These are phyloP conservation scores for Lordiphosa mommai DNA, from an alignment of 1,140 invertebrate genomes.

Conservation along the genomic window DNA sequence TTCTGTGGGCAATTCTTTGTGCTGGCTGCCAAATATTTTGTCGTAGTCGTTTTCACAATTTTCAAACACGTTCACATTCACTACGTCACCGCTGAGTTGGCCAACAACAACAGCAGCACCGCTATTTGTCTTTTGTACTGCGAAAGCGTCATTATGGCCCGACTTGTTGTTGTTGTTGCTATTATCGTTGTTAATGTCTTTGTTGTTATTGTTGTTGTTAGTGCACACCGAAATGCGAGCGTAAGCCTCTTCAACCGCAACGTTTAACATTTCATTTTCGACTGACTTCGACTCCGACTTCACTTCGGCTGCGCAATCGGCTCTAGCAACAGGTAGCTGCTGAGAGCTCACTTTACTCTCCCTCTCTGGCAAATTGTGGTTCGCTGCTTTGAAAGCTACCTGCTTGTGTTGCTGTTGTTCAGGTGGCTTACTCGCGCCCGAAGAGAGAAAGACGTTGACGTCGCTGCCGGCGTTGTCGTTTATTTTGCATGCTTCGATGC, in stretches of 20 bases:
- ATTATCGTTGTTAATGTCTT: conserved; percentile 28
- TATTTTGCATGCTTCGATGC: conserved; percentile 78
- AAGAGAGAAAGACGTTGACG: conserved; percentile 41
- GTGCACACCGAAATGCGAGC: conserved; percentile 47
- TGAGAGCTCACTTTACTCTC: conserved; percentile 1
- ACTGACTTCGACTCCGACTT: conserved; percentile 58
- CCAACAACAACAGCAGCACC: conserved; percentile 35
- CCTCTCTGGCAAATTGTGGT: conserved; percentile 4
- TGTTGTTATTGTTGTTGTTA: conserved; percentile 28
- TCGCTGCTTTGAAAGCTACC: conserved; percentile 33
- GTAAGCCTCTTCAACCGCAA: conserved; percentile 64
- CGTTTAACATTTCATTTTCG: conserved; percentile 79
- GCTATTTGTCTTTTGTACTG: conserved; percentile 66
- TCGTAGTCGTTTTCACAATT: conserved; percentile 80
- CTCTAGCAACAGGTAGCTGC: conserved; percentile 48
- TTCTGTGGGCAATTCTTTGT: conserved; percentile 25
- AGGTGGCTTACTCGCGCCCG: conserved; percentile 54
- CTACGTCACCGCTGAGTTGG: conserved; percentile 57
- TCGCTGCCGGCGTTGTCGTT: conserved; percentile 37
- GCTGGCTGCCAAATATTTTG: conserved; percentile 56
- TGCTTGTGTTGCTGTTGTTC: conserved; percentile 36
- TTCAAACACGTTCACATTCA: conserved; percentile 61
- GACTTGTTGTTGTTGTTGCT: conserved; percentile 37
- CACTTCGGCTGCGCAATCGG: conserved; percentile 49
- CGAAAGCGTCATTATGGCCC: conserved; percentile 65